Evolutionary conservation across 2,888 invertebrate genomes (phyloP).

Genomic region (Leptogaster cylindrica): DNA sequence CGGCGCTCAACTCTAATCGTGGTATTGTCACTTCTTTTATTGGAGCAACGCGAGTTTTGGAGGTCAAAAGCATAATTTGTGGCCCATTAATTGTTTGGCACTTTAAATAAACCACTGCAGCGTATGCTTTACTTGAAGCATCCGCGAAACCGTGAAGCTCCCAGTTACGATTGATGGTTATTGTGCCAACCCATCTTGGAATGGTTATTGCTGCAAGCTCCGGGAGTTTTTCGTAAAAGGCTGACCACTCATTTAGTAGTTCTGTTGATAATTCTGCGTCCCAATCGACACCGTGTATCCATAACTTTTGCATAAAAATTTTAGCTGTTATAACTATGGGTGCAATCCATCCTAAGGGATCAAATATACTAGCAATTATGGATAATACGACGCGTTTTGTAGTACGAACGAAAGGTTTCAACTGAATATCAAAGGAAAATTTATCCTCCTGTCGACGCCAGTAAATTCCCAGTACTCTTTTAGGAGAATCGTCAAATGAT

Average conservation of each 20-base stretch:
- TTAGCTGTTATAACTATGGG: no score
- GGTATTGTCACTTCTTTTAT: not conserved
- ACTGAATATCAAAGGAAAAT: no score
- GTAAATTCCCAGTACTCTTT: no score
- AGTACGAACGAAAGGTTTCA: no score
- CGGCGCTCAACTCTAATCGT: not conserved
- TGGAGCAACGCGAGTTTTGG: not conserved
- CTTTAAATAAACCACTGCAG: not conserved
- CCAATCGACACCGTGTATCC: no score
- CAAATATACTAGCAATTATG: not conserved
- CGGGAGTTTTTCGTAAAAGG: not conserved
- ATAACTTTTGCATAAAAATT: no score
- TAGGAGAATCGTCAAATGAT: no score
- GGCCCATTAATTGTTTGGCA: no score
- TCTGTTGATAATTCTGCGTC: not conserved
- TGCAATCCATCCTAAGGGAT: not conserved
- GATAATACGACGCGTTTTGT: no score
- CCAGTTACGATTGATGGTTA: not conserved
- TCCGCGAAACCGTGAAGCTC: conserved; percentile 1
- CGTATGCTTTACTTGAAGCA: not conserved
- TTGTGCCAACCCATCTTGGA: not conserved
- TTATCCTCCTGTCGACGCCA: no score
- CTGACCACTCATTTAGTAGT: not conserved
- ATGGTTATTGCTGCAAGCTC: not conserved
- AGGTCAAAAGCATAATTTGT: not conserved